These are phyloP conservation scores for Alcedo atthis DNA, from an alignment of 2,797 vertebrate species.

Conservation along the genomic window DNA sequence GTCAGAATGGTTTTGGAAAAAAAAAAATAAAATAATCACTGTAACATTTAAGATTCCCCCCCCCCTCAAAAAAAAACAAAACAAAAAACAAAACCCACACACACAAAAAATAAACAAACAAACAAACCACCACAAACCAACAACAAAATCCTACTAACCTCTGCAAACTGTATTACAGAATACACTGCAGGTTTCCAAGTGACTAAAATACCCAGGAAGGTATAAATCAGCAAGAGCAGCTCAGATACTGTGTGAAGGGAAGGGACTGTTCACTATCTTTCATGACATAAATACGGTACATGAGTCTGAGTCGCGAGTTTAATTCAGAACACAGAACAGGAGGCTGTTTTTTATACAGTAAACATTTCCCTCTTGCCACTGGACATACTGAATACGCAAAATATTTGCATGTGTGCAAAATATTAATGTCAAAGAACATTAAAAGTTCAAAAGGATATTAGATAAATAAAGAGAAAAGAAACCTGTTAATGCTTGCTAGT, in stretches of 20 bases:
- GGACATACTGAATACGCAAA: background rate
- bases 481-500: background rate
- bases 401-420: background rate
- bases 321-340: background rate
- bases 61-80: background rate
- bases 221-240: background rate
- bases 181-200: rapidly evolving
- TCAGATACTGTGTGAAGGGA: background rate
- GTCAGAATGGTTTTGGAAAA: background rate
- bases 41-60: rapidly evolving
- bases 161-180: background rate
- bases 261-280: background rate
- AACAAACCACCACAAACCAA: too few relatives aligned
- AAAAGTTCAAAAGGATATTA: background rate
- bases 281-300: background rate
- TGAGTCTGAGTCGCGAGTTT: background rate
- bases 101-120: too few relatives aligned
- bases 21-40: background rate
- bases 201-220: background rate
- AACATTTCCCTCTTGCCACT: background rate
- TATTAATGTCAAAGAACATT: background rate
- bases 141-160: background rate
- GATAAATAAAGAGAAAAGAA: background rate
- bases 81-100: too few relatives aligned
- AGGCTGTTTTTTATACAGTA: background rate